phyloP scores from a whole-genome alignment of 2,113 vertebrate species.

The Dromaius novaehollandiae region DNA sequence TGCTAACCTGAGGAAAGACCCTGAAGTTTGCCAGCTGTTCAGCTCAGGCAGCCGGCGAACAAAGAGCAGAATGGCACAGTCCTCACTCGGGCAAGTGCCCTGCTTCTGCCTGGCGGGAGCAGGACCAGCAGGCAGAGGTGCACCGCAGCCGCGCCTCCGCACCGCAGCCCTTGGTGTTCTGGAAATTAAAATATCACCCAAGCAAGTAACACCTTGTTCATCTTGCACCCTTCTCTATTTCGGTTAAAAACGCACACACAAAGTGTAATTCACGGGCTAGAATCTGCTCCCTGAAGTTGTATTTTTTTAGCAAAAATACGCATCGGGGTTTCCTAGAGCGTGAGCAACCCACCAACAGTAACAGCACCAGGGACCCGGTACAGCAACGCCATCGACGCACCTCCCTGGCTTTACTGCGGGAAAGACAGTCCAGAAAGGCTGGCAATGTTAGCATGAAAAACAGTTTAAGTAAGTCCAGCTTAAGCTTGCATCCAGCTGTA shows the following conservation, averaged over 20 bases:
- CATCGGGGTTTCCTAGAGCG: background rate
- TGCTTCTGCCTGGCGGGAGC: background rate
- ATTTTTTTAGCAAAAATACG: background rate
- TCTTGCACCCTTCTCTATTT: background rate
- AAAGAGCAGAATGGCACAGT: background rate
- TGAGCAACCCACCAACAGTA: background rate
- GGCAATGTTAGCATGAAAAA: background rate
- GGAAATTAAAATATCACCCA: background rate
- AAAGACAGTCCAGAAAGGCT: background rate
- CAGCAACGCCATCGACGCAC: background rate
- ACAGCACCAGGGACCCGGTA: too few species aligned
- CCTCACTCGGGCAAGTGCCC: background rate
- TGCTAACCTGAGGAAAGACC: slow-evolving; percentile 24
- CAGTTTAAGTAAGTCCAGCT: slow-evolving; percentile 11
- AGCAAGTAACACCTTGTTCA: background rate
- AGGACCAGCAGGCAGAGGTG: background rate
- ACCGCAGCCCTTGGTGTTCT: rapidly evolving
- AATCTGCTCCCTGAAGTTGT: background rate
- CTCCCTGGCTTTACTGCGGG: background rate
- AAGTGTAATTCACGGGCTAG: background rate
- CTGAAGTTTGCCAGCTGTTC: slow-evolving; percentile 28
- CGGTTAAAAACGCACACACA: background rate
- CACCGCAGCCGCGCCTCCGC: background rate
- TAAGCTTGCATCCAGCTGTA: background rate
- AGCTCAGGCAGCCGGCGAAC: background rate